Evolutionary conservation across 1,140 invertebrate species (phyloP).

Genomic region (Lamellibrachia luymesi): DNA sequence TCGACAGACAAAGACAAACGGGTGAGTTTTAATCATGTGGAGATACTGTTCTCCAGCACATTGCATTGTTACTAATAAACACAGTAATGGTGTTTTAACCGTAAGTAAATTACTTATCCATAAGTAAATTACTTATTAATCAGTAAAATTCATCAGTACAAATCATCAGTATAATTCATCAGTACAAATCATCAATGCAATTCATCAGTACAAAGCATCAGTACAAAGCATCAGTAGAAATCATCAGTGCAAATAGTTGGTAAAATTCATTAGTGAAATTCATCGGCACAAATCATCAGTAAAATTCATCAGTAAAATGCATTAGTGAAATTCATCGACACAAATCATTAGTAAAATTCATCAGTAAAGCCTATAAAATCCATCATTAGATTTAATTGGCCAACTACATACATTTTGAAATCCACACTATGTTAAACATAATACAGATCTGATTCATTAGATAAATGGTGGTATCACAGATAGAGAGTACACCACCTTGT

Average conservation of each 20-base stretch:
- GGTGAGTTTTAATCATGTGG: conserved; percentile 17
- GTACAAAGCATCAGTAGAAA: neutral
- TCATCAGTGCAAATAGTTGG: neutral
- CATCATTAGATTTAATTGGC: neutral
- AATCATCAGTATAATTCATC: too few species aligned
- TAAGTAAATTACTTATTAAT: too few species aligned
- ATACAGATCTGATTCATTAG: neutral
- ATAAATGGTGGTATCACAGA: neutral
- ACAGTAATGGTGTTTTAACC: too few species aligned
- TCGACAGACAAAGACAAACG: conserved; percentile 56
- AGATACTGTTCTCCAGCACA: neutral
- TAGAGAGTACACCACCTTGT: neutral
- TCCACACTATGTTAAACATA: neutral
- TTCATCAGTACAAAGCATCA: neutral
- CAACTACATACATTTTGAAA: neutral
- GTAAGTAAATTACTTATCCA: too few species aligned
- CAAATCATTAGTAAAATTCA: neutral
- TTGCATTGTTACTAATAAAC: too few species aligned
- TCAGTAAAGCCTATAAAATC: neutral
- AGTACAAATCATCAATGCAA: neutral
- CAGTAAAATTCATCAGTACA: too few species aligned
- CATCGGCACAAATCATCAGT: neutral
- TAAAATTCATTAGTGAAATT: neutral
- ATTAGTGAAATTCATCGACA: neutral
- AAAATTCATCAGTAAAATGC: neutral